phyloP scores from a whole-genome alignment of 2,113 vertebrate species.

The Notiomystis cincta region DNA sequence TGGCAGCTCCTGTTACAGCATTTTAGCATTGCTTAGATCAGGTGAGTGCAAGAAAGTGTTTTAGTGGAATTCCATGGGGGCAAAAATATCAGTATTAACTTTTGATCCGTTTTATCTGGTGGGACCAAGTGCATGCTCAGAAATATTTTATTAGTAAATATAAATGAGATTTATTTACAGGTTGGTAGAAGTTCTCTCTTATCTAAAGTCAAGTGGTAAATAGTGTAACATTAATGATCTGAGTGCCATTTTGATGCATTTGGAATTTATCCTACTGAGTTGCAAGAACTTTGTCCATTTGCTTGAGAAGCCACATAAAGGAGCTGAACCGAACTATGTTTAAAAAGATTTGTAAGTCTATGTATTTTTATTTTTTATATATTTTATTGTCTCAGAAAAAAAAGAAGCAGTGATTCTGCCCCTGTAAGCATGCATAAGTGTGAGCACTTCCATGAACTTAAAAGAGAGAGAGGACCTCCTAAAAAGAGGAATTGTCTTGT shows the following conservation, averaged over 20 bases:
- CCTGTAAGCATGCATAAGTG: rapidly evolving
- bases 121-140: not conserved
- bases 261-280: not conserved
- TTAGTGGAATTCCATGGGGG: rapidly evolving
- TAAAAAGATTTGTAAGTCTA: not conserved
- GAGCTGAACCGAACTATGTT: not conserved
- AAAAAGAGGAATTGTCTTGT: not conserved
- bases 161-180: not conserved
- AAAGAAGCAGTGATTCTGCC: not conserved
- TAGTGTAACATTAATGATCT: not conserved
- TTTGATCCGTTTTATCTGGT: not conserved
- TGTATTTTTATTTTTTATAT: not conserved
- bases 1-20: not conserved
- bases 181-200: not conserved
- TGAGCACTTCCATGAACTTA: not conserved
- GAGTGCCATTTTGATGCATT: not conserved
- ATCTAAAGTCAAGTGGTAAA: not conserved
- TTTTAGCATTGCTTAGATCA: not conserved
- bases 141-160: not conserved
- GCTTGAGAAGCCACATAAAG: not conserved
- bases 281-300: not conserved
- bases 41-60: not conserved
- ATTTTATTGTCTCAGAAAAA: not conserved
- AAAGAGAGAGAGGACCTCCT: not conserved
- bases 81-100: not conserved